Conservation (phyloP, 2,888 invertebrate genomes). For the Digitonthophagus gazella region DNA sequence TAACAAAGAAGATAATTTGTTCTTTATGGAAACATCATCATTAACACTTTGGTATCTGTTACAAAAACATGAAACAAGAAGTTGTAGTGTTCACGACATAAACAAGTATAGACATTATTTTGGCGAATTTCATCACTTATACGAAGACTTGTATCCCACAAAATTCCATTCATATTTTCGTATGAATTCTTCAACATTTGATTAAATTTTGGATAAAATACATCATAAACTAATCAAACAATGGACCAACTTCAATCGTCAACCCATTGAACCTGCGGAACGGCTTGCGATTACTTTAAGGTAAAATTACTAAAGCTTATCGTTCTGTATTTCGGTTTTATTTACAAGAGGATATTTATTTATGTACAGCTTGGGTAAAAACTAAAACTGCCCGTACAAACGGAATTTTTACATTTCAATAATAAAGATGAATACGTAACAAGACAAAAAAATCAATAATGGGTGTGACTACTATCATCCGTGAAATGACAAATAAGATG, state of each 20-base stretch:
- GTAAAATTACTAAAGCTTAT: conserved; percentile 24
- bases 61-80: neutral
- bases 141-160: conserved; percentile 15
- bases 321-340: too few species aligned
- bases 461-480: neutral
- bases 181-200: too few species aligned
- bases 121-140: conserved; percentile 20
- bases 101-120: conserved; percentile 13
- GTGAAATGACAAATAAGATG: neutral
- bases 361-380: too few species aligned
- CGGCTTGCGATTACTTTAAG: too few species aligned
- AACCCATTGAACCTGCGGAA: conserved; percentile 18
- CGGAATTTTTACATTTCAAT: too few species aligned
- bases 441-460: neutral
- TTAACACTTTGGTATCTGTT: neutral
- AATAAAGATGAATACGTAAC: too few species aligned
- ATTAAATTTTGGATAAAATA: too few species aligned
- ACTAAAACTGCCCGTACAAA: too few species aligned
- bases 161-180: conserved; percentile 18
- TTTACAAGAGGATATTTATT: too few species aligned
- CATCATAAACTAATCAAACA: too few species aligned
- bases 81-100: neutral
- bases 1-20: too few species aligned
- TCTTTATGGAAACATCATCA: neutral
- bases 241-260: conserved; percentile 18